Evolutionary conservation across 2,888 invertebrate genomes (phyloP).

Genomic region (Timandra comae): DNA sequence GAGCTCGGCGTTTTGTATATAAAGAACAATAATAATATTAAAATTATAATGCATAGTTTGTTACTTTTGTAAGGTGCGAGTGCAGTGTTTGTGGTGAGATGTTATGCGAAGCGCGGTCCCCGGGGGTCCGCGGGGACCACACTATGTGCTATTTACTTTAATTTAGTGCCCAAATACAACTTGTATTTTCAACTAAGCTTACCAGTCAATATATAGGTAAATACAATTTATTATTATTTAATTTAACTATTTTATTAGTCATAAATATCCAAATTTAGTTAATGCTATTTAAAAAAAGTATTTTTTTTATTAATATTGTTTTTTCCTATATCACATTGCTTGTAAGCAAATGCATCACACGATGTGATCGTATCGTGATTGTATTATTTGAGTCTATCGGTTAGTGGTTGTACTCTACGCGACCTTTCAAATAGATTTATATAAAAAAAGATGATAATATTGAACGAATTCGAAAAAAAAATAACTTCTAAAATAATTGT

Average conservation of each 20-base stretch:
- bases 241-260: slow-evolving; percentile 74
- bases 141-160: slow-evolving; percentile 66
- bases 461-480: slow-evolving; percentile 10
- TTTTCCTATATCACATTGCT: slow-evolving; percentile 55
- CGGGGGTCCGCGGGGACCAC: slow-evolving; percentile 34
- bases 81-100: slow-evolving; percentile 50
- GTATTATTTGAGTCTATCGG: slow-evolving; percentile 51
- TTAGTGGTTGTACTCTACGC: slow-evolving; percentile 36
- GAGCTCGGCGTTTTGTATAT: slow-evolving; percentile 63
- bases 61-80: slow-evolving; percentile 69
- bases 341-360: slow-evolving; percentile 66
- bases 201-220: slow-evolving; percentile 73
- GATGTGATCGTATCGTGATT: slow-evolving; percentile 45
- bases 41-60: slow-evolving; percentile 63
- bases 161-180: slow-evolving; percentile 64
- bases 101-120: slow-evolving; percentile 38
- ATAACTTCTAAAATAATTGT: slow-evolving; percentile 38
- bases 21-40: slow-evolving; percentile 61
- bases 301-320: slow-evolving; percentile 52
- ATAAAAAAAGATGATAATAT: too few relatives aligned
- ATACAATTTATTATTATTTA: slow-evolving; percentile 69
- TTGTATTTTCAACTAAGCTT: slow-evolving; percentile 72
- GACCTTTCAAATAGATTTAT: slow-evolving; percentile 40
- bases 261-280: slow-evolving; percentile 77
- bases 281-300: slow-evolving; percentile 60